Evolutionary conservation across 2,797 vertebrate species (phyloP).

Genomic region (Crocidura indochinensis): DNA sequence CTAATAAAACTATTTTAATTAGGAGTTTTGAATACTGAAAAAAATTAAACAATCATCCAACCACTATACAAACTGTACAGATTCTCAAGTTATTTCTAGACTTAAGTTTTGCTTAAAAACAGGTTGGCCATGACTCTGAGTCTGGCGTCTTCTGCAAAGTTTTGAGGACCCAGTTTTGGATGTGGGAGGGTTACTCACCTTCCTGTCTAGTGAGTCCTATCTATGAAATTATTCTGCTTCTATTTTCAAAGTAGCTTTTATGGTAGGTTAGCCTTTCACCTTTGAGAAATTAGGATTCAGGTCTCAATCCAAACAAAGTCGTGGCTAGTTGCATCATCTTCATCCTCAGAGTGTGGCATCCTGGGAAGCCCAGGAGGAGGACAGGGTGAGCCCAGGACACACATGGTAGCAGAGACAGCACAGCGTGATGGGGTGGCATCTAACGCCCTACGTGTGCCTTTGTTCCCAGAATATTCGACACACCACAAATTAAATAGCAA

Average conservation of each 20-base stretch:
- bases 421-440: not conserved
- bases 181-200: conserved; percentile 67
- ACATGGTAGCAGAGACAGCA: conserved; percentile 32
- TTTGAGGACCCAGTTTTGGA: conserved; percentile 63
- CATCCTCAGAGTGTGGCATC: conserved; percentile 66
- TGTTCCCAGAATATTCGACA: conserved; percentile 89
- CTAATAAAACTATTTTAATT: conserved; percentile 33
- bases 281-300: conserved; percentile 69
- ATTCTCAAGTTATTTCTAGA: conserved; percentile 35
- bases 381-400: conserved; percentile 71
- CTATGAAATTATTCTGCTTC: conserved; percentile 68
- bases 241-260: conserved; percentile 80
- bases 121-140: conserved; percentile 20
- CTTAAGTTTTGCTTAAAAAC: conserved; percentile 46
- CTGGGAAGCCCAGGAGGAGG: conserved; percentile 57
- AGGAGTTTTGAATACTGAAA: conserved; percentile 10
- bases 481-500: conserved; percentile 84
- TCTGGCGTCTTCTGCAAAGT: conserved; percentile 61
- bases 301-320: conserved; percentile 62
- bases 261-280: conserved; percentile 58
- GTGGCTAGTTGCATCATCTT: conserved; percentile 77
- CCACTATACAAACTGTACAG: not conserved
- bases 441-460: conserved; percentile 82
- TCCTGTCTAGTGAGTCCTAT: conserved; percentile 35
- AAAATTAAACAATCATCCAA: accelerated